Evolutionary conservation across 2,888 invertebrate species (phyloP).

Genomic region (Palloptera scutellata): DNA sequence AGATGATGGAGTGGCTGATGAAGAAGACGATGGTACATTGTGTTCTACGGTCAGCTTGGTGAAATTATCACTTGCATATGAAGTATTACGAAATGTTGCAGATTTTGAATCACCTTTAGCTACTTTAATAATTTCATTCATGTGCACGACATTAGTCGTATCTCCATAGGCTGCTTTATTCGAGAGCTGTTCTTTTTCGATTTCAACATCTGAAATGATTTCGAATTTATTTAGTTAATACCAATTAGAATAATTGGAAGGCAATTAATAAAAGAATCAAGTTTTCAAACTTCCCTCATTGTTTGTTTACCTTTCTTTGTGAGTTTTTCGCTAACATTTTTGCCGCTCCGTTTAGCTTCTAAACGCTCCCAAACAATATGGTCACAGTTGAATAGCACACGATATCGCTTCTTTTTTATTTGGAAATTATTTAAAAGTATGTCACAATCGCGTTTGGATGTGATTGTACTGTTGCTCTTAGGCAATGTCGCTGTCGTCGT

Average conservation of each 20-base stretch:
- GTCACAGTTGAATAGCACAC: slow-evolving; percentile 71
- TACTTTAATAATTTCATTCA: slow-evolving; percentile 52
- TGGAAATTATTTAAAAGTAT: slow-evolving; percentile 68
- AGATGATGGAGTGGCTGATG: neutral
- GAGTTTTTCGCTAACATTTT: slow-evolving; percentile 17
- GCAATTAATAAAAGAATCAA: neutral
- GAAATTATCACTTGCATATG: neutral
- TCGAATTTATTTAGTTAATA: too few relatives aligned
- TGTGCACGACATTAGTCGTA: slow-evolving; percentile 47
- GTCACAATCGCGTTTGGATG: slow-evolving; percentile 40
- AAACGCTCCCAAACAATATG: slow-evolving; percentile 71
- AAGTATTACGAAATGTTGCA: slow-evolving; percentile 38
- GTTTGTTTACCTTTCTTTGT: slow-evolving; percentile 59
- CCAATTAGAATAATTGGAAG: too few relatives aligned
- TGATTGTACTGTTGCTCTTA: neutral
- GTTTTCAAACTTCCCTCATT: neutral
- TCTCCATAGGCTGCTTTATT: slow-evolving; percentile 40
- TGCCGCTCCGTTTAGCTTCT: slow-evolving; percentile 62
- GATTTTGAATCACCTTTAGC: slow-evolving; percentile 52
- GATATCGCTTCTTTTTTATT: slow-evolving; percentile 70
- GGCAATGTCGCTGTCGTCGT: slow-evolving; percentile 10
- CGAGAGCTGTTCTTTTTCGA: slow-evolving; percentile 36
- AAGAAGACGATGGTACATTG: slow-evolving; percentile 13
- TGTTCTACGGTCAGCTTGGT: slow-evolving; percentile 3
- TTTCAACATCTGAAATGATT: slow-evolving; percentile 33